Base-by-base conservation (phyloP, 2,888 invertebrate species). In the Kryphioiulus occultus region DNA sequence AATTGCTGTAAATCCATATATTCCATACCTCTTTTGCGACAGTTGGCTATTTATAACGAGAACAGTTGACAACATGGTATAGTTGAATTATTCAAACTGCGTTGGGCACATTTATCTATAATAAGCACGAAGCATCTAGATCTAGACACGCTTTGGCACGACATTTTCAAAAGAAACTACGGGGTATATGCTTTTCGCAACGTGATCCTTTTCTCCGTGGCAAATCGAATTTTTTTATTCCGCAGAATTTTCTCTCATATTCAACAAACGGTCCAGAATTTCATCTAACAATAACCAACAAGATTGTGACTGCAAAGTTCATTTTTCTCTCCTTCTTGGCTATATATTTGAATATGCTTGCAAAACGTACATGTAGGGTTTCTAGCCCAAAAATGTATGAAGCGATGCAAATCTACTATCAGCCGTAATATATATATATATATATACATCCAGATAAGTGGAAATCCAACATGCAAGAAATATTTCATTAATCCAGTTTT, bases 31-130 rank as follows among this genome's bases (percentile, higher is more conserved):
- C 59, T 68, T 68, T 22, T 22, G 22, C 59, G 59, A 68, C 59
- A 68, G 59, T 68, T 68, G 59, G 22, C 59, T 68, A 68, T 68
- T 68, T 68, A 22, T 68, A 68, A 68, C 59, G 22, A 26, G 22
- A 19, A 68, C 59, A 22, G 59, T 68, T 22, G 59, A 68, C 59
- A 68, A 68, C 59, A 12, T 26, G 1, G 59, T 22, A 22, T 7
- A 68, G n/a, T 68, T 68, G 59, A 68, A 68, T 68, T 68, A 68
- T 68, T 68, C 59, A 68, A 22, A 22, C 59, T 68, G 59, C 59
- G 59, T 68, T 68, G 59, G 59, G 22, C 22, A 68, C 59, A 68
- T 68, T 68, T 68, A 68, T 68, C 59, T 68, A 68, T 68, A 68
- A 68, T 68, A 68, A 68, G 19, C 59, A 68, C 22, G 3, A 22